Evolutionary conservation across 1,140 invertebrate species (phyloP), one percentile per base, ranked within the genome.

Genomic region (Arctopsyche grandis): DNA sequence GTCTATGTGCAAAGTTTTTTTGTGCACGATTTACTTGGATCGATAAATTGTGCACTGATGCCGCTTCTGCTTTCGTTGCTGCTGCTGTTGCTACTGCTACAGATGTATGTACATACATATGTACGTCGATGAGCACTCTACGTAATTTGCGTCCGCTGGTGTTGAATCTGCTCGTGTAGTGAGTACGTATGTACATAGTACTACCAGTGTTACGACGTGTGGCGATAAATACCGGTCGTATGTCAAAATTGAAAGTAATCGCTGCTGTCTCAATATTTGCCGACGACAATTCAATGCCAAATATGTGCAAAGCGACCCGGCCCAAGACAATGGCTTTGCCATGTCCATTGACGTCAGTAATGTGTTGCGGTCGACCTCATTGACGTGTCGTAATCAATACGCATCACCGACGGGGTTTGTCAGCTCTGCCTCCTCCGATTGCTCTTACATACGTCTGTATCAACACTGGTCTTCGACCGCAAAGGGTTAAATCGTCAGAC

Each of bases 371-470:
- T 52, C 43, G 69, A 52, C 69, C 69, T 71, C 69, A 16, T 46
- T 71, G 69, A 46, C 69, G 69, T 71, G 38, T 71, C 69, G 69
- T 71, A 71, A 71, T 46, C 69, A 24, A 71, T 46, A 71, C 43
- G 9, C 43, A 52, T 46, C 63, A 66, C 21, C 16, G n/a, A 21
- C 19, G 16, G 58, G 9, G 21, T 60, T 16, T 60, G 58, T 14
- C 48, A 38, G 29, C 48, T 52, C 48, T 60, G 56, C 9, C 56
- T 19, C 9, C 48, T n/a, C 56, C 16, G 56, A 9, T 21, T 16
- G 52, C 14, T 60, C 21, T 60, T 60, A 16, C 1, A 46, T n/a
- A 7, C 29, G 7, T 38, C 29, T 38, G 7, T 38, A 38, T 38
- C 29, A 38, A 38, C 29, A 16, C 12, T 52, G 3, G 48, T 38